Conservation (phyloP, 1,140 invertebrate species). For the Ceratitis capitata region DNA sequence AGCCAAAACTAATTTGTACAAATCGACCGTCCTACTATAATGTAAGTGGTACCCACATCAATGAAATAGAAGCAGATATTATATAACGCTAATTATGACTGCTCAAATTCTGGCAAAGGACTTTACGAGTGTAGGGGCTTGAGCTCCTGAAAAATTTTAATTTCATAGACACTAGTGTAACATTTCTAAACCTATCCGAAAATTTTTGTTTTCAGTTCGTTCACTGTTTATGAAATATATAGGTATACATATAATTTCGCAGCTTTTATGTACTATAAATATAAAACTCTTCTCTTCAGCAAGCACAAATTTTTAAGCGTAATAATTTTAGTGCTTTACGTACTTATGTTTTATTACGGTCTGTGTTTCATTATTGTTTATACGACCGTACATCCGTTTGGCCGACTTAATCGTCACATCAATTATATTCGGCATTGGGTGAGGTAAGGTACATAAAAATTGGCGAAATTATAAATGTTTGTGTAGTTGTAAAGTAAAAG, state of each 20-base stretch:
- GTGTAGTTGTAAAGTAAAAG: background rate
- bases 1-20: too few species aligned
- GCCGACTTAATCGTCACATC: background rate
- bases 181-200: too few species aligned
- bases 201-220: too few species aligned
- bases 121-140: background rate
- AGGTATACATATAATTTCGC: background rate
- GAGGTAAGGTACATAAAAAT: background rate
- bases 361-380: background rate
- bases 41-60: too few species aligned
- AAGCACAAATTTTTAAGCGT: background rate
- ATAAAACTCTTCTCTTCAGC: too few species aligned
- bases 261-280: background rate
- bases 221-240: background rate
- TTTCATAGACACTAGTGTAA: too few species aligned
- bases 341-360: background rate
- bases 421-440: background rate
- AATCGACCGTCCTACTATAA: too few species aligned
- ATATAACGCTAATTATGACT: background rate
- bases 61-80: too few species aligned
- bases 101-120: background rate
- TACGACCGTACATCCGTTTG: slow-evolving; percentile 1
- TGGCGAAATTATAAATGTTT: background rate
- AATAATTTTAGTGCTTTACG: background rate
- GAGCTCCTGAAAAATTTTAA: too few species aligned